A percentile compares a stretch with the other conserved stretches of the same genome.
These are phyloP conservation scores for Atethmia centrago DNA, from an alignment of 2,888 invertebrate genomes.

Conservation along the genomic window DNA sequence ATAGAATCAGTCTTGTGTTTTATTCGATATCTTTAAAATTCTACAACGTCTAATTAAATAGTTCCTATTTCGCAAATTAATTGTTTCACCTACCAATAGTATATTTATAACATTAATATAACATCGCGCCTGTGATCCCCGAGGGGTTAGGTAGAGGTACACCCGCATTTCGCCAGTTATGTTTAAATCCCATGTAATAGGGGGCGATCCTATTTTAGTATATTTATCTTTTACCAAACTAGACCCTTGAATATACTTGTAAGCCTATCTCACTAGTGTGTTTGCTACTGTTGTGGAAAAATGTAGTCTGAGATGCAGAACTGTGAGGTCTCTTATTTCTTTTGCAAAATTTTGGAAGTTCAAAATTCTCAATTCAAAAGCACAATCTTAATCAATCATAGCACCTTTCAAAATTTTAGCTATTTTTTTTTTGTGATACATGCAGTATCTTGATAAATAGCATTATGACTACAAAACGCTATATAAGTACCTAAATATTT, in stretches of 20 bases:
- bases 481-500: too few species aligned
- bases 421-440: background rate
- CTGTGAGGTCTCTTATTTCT: background rate
- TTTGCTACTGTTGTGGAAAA: too few species aligned
- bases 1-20: slow-evolving; percentile 29
- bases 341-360: background rate
- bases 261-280: background rate
- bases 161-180: too few species aligned
- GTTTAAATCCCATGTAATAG: too few species aligned
- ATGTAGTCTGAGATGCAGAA: background rate
- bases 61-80: background rate
- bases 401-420: background rate
- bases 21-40: slow-evolving; percentile 2
- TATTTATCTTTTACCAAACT: background rate
- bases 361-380: background rate
- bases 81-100: background rate
- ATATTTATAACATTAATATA: too few species aligned
- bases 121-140: too few species aligned
- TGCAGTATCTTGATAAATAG: too few species aligned
- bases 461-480: background rate
- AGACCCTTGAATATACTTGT: background rate
- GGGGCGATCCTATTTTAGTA: too few species aligned
- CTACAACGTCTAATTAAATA: background rate
- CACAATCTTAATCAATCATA: background rate
- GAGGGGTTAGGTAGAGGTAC: too few species aligned